phyloP scores from a whole-genome alignment of 2,888 invertebrate genomes.

The Cheilosia soror region DNA sequence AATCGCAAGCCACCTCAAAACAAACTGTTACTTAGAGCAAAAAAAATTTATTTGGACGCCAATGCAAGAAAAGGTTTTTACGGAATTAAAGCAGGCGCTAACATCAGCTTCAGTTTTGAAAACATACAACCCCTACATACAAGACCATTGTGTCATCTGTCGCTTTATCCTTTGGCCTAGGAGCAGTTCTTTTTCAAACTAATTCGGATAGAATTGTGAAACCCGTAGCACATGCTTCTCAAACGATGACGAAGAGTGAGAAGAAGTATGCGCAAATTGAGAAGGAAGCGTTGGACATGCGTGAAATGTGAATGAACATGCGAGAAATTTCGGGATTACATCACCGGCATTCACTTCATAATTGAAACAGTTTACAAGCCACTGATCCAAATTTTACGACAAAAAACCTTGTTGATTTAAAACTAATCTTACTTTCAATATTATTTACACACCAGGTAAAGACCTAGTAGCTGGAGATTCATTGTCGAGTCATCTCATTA shows the following conservation, averaged over 20 bases:
- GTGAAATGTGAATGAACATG: too few relatives aligned
- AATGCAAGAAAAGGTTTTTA: too few relatives aligned
- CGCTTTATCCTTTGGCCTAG: not conserved
- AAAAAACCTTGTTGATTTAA: too few relatives aligned
- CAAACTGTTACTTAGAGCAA: too few relatives aligned
- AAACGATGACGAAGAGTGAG: not conserved
- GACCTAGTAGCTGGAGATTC: slow-evolving; percentile 29
- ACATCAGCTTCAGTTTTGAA: not conserved
- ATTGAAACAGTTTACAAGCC: not conserved
- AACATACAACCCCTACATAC: not conserved
- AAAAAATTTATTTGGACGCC: too few relatives aligned
- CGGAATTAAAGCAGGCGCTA: not conserved
- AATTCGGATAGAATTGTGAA: not conserved
- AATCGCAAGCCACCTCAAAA: too few relatives aligned
- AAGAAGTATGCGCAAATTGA: not conserved
- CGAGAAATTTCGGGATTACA: not conserved
- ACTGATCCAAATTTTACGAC: not conserved
- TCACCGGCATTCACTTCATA: not conserved
- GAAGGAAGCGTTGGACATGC: not conserved
- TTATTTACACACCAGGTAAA: slow-evolving; percentile 11
- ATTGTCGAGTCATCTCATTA: not conserved
- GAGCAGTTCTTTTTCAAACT: not conserved
- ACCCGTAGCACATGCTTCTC: not conserved
- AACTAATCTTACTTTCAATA: not conserved
- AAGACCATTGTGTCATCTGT: not conserved